These are phyloP conservation scores for Allenopithecus nigroviridis DNA, from an alignment of 2,797 vertebrate species.

Conservation along the genomic window DNA sequence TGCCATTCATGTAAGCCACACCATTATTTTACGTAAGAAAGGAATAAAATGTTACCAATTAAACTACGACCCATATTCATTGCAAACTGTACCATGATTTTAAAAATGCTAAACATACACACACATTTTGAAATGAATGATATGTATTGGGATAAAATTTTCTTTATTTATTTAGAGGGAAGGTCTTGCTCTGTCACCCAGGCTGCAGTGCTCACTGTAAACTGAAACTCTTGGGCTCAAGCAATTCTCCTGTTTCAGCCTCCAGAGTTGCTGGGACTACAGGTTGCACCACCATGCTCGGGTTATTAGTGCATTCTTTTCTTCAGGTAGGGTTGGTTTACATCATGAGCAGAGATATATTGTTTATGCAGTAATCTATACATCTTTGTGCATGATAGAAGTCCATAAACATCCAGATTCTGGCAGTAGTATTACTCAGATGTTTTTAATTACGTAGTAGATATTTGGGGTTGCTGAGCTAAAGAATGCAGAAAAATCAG, in stretches of 20 bases:
- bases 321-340: background rate
- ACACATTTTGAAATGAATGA: background rate
- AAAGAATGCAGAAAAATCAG: background rate
- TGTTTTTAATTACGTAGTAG: slow-evolving; percentile 13
- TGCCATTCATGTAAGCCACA: background rate
- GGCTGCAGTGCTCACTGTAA: background rate
- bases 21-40: background rate
- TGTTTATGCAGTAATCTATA: background rate
- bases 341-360: background rate
- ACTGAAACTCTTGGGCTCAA: background rate
- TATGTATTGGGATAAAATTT: background rate
- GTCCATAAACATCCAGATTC: slow-evolving; percentile 24
- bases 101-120: background rate
- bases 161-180: background rate
- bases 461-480: background rate
- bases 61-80: background rate
- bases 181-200: background rate
- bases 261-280: background rate
- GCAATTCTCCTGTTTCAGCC: background rate
- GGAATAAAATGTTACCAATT: background rate
- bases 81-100: background rate
- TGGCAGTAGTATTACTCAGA: background rate
- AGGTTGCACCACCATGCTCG: background rate
- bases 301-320: background rate
- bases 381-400: background rate